phyloP scores from a whole-genome alignment of 1,140 invertebrate genomes.

The Nymphalis io region DNA sequence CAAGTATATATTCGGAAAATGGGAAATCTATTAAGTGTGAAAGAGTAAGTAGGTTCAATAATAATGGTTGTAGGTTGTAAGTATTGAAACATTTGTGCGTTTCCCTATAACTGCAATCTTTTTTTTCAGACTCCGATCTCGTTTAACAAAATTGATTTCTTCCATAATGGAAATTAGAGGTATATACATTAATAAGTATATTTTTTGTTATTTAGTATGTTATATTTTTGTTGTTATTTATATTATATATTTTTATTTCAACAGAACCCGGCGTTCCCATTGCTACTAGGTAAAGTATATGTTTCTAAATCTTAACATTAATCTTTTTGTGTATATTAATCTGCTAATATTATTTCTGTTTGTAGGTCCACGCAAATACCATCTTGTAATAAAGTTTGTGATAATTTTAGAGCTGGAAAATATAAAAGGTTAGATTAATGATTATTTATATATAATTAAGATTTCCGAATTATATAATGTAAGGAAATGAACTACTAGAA shows the following conservation, averaged over 20 bases:
- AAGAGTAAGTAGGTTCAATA: not conserved
- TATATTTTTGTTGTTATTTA: not conserved
- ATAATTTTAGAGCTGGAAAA: not conserved
- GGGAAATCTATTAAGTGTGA: not conserved
- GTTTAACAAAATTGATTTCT: conserved; percentile 24
- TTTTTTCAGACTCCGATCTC: conserved; percentile 29
- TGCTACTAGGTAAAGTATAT: conserved; percentile 1
- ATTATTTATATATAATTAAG: not conserved
- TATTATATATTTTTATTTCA: not conserved
- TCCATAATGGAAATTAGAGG: conserved; percentile 28
- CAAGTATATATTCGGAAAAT: not conserved
- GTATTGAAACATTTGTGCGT: conserved; percentile 1
- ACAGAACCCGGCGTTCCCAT: not conserved
- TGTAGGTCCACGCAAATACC: not conserved
- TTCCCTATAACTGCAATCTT: too few species aligned
- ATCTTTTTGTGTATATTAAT: not conserved
- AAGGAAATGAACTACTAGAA: too few species aligned
- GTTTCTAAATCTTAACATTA: not conserved
- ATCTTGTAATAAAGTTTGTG: not conserved
- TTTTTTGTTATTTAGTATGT: not conserved
- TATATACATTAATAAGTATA: not conserved
- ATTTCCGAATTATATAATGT: not conserved
- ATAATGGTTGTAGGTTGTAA: not conserved
- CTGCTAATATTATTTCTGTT: not conserved
- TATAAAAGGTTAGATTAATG: not conserved